These are phyloP conservation scores for Priocnemis perturbator DNA, from an alignment of 2,888 invertebrate genomes.

Conservation along the genomic window DNA sequence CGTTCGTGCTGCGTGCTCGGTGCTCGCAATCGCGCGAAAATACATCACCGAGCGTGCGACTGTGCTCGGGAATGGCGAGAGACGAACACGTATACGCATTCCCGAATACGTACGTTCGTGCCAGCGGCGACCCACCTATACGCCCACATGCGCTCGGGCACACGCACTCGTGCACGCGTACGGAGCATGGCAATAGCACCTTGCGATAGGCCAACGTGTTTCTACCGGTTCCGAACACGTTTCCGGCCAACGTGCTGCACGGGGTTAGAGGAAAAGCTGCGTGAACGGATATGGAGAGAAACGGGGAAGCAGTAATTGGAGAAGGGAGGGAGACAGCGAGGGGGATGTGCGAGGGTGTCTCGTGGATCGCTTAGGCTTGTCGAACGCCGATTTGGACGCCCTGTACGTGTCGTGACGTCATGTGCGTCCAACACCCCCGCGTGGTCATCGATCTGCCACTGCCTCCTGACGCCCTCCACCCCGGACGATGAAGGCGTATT, in stretches of 20 bases:
- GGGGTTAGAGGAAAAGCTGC: constrained; percentile 11
- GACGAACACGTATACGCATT: neutral
- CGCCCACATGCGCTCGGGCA: too few relatives aligned
- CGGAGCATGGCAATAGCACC: too few relatives aligned
- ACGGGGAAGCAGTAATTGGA: too few relatives aligned
- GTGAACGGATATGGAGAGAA: neutral
- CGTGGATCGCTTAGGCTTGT: constrained; percentile 39
- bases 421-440: constrained; percentile 47
- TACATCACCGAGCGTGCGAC: constrained; percentile 7
- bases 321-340: neutral
- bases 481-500: constrained; percentile 45
- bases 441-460: constrained; percentile 49
- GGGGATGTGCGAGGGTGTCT: neutral
- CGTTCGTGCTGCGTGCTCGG: too few relatives aligned
- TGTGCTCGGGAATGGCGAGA: neutral
- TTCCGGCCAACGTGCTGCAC: constrained; percentile 20
- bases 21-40: constrained; percentile 10
- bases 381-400: constrained; percentile 46
- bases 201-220: constrained; percentile 19
- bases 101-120: neutral
- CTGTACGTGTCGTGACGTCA: constrained; percentile 49
- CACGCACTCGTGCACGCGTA: too few relatives aligned
- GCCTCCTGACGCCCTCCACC: constrained; percentile 21
- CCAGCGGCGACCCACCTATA: too few relatives aligned
- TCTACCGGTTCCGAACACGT: constrained; percentile 34